Percentiles rank a stretch among this genome's conserved stretches.
phyloP scores from a whole-genome alignment of 1,140 invertebrate species.

The Aphelenchoides avenae region DNA sequence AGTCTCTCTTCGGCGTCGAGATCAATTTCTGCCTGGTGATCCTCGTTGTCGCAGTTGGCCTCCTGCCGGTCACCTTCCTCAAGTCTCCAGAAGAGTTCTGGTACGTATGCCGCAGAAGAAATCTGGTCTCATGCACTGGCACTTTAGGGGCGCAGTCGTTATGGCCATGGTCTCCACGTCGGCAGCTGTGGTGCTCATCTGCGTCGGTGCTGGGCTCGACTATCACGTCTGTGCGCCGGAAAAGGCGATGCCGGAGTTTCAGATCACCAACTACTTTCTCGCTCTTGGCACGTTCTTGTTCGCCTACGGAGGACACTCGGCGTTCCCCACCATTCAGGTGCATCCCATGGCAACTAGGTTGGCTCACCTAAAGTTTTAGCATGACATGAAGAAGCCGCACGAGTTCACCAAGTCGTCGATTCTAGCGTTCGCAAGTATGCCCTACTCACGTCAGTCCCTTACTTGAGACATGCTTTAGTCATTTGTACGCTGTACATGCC shows the following conservation, averaged over 20 bases:
- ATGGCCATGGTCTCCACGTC: constrained; percentile 38
- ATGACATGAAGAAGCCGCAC: constrained; percentile 40
- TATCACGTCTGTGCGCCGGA: constrained; percentile 32
- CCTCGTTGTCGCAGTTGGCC: constrained; percentile 66
- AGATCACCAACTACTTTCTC: no score
- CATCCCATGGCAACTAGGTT: no score
- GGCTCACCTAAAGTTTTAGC: no score
- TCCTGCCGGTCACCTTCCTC: constrained; percentile 69
- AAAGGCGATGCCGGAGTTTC: constrained; percentile 29
- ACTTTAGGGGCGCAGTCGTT: constrained; percentile 35
- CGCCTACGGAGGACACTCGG: no score
- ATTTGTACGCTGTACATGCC: constrained; percentile 33
- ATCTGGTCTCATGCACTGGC: constrained; percentile 7
- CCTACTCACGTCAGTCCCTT: no score
- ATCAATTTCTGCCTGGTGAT: constrained; percentile 69
- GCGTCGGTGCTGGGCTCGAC: constrained; percentile 40
- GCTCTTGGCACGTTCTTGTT: no score
- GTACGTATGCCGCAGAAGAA: constrained; percentile 60
- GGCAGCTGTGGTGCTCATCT: constrained; percentile 50
- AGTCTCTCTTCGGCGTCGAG: constrained; percentile 61
- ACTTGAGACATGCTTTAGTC: constrained; percentile 18
- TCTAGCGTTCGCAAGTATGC: constrained; percentile 43
- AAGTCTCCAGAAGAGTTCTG: constrained; percentile 72
- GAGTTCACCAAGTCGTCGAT: constrained; percentile 57
- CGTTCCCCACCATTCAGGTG: no score